Evolutionary conservation across 2,888 invertebrate species (phyloP).

Genomic region (Brachyptera putata): DNA sequence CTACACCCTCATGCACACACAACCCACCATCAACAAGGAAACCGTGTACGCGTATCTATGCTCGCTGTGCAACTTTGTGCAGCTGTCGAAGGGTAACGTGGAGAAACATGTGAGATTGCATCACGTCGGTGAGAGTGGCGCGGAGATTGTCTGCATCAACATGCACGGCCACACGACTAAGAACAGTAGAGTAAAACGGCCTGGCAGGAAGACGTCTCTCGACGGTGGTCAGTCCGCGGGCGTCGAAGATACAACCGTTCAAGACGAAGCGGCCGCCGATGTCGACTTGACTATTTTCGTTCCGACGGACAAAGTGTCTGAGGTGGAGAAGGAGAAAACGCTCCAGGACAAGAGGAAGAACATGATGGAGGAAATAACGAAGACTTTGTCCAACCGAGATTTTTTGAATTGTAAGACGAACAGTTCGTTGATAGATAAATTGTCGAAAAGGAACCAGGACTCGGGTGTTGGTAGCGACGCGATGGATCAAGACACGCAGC

Average conservation of each 20-base stretch:
- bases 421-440: not conserved
- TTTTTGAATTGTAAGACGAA: not conserved
- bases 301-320: constrained; percentile 41
- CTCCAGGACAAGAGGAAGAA: constrained; percentile 49
- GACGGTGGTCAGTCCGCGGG: too few species aligned
- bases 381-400: not conserved
- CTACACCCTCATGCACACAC: constrained; percentile 36
- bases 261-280: too few species aligned
- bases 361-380: constrained; percentile 50
- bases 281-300: constrained; percentile 43
- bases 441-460: not conserved
- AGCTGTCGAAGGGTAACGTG: constrained; percentile 57
- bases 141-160: constrained; percentile 46
- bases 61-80: constrained; percentile 67
- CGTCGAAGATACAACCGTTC: too few species aligned
- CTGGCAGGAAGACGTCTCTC: not conserved
- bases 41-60: constrained; percentile 59
- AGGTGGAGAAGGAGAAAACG: constrained; percentile 44
- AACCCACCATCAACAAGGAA: constrained; percentile 38
- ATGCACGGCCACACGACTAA: constrained; percentile 39
- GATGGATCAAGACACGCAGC: too few species aligned
- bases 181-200: not conserved
- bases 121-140: constrained; percentile 45
- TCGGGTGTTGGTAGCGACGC: too few species aligned
- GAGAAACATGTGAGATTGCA: constrained; percentile 59